A percentile compares a stretch with the other conserved stretches of the same genome.
phyloP scores from a whole-genome alignment of 2,113 vertebrate species.

The Apteryx owenii region DNA sequence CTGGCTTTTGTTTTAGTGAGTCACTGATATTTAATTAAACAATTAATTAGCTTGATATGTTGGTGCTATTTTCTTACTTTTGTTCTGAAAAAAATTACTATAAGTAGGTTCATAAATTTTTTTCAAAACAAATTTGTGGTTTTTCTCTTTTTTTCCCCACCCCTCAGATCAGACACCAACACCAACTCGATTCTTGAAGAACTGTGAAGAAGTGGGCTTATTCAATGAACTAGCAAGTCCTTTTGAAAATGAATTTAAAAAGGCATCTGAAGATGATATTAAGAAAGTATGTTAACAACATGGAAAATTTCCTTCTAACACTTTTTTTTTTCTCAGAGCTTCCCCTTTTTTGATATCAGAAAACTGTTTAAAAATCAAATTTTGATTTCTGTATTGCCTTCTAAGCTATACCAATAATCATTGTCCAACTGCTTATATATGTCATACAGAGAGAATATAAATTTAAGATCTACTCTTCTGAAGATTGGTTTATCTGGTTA shows the following conservation, averaged over 20 bases:
- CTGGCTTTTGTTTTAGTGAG: background rate
- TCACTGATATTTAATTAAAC: background rate
- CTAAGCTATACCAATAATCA: background rate
- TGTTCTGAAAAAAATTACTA: background rate
- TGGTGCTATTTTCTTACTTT: background rate
- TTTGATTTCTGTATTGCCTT: background rate
- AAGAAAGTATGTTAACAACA: constrained; percentile 88
- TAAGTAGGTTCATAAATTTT: background rate
- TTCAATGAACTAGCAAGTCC: constrained; percentile 98
- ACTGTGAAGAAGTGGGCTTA: constrained; percentile 98
- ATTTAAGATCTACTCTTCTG: background rate
- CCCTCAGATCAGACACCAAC: constrained; percentile 97
- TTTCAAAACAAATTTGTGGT: background rate
- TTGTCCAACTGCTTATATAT: background rate
- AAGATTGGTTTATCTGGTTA: background rate
- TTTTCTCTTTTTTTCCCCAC: background rate
- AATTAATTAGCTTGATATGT: background rate
- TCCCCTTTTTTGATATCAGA: background rate
- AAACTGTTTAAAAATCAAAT: background rate
- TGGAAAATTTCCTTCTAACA: background rate
- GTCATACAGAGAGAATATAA: background rate
- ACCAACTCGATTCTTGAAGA: constrained; percentile 97
- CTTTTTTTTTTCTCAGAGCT: background rate
- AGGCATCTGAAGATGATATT: constrained; percentile 94
- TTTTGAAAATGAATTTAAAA: constrained; percentile 99